Percentiles rank a stretch among this genome's conserved stretches.
Evolutionary conservation across 2,888 invertebrate species (phyloP).

Genomic region (Clepsis dumicolana): DNA sequence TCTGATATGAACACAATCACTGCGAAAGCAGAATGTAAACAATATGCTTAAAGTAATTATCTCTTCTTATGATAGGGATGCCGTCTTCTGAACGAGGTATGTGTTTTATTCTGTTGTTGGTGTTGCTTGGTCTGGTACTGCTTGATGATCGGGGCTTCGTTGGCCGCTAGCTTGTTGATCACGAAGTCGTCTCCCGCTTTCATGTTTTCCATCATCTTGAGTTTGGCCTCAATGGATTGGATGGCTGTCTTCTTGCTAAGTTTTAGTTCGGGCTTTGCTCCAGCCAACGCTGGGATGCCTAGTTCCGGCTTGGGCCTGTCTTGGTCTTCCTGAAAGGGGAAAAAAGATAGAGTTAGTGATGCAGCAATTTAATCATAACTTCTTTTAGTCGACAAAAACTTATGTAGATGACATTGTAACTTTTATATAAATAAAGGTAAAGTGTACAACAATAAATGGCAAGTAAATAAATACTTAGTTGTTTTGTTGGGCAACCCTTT

Average conservation of each 20-base stretch:
- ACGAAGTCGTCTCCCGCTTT: constrained; percentile 90
- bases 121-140: constrained; percentile 88
- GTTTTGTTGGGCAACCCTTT: no score
- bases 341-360: constrained; percentile 24
- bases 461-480: no score
- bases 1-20: neutral
- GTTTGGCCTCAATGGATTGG: constrained; percentile 95
- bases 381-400: no score
- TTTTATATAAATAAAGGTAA: no score
- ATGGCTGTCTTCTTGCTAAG: constrained; percentile 93
- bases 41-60: constrained; percentile 54
- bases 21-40: neutral
- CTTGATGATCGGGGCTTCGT: constrained; percentile 89
- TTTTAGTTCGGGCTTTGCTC: constrained; percentile 87
- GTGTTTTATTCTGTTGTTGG: constrained; percentile 71
- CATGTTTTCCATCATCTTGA: constrained; percentile 92
- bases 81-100: constrained; percentile 70
- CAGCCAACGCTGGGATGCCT: constrained; percentile 92
- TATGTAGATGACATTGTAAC: no score
- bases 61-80: constrained; percentile 83
- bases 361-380: neutral
- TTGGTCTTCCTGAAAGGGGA: constrained; percentile 88
- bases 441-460: no score
- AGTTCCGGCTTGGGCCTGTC: constrained; percentile 91
- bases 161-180: constrained; percentile 89